Evolutionary conservation across 2,888 invertebrate genomes (phyloP), one percentile per base, ranked within the genome.

Genomic region (Dichetophora obliterata): DNA sequence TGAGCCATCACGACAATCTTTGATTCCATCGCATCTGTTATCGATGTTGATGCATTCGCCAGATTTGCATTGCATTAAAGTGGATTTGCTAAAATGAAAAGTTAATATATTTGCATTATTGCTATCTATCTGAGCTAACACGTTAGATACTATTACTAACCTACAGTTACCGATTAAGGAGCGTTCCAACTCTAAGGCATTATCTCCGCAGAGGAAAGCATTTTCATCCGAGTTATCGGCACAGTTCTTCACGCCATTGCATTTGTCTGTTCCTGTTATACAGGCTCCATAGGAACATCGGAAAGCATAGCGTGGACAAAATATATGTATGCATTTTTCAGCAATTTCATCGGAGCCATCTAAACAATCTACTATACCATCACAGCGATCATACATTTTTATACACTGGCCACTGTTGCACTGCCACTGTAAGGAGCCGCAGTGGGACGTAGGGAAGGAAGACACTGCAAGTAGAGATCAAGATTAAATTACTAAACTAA

Each of bases 271-370:
- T 0, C 80, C 80, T 3, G 70, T 34, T 24, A 86, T 82, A 52
- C 86, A 85, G 0, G 85, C 89, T 0, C 88, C 88, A 9, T 88
- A 89, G 3, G 83, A 83, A 76, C 88, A 88, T 22, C 82, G 82
- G 76, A 85, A 88, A 50, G 92, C 89, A 81, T 90, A 91, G 0
- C 85, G 79, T 0, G 90, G 90, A 82, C 93, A 93, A 2, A 78
- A 69, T 0, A 78, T 43, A n/a, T 85, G 80, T 16, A 86, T 80
- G 63, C 89, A 89, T 14, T 77, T 78, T 52, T 82, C 74, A 0
- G 84, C 81, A 8, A 83, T 86, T 78, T 88, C 88, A 79, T 89
- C 88, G 0, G 87, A 85, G 0, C 83, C 84, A 80, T 88, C 89
- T 0, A 80, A 75, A 43, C 88, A 88, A 72, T 88, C 80, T 8